Base-by-base conservation (phyloP, 2,888 invertebrate species). In the Prosapia bicincta region DNA sequence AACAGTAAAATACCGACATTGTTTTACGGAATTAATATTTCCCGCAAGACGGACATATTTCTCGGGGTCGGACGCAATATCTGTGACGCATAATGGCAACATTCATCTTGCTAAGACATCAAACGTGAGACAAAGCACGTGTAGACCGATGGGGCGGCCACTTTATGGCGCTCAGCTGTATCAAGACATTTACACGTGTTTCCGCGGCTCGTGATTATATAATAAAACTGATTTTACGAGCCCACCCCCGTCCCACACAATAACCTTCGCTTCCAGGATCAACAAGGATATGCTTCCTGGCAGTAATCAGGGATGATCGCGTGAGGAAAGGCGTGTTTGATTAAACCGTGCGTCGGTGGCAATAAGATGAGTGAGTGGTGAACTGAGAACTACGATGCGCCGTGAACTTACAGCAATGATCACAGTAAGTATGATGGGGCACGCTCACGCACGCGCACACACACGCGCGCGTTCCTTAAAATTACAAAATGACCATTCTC, bases 181-280 rank as follows among this genome's bases (percentile, higher is more conserved):
- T 54, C 54, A 54, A 54, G 54, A 54, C 54, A 54, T 54, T 54
- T 54, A 54, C 54, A 54, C 54, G 54, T 54, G 54, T 54, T 54
- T 20, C 54, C 54, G 54, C 13, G 54, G 54, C 20, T 20, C 54
- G 54, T 54, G 54, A 54, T 54, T 54, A 54, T 54, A 54, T 54
- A 54, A 54, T 54, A 54, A 54, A 54, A 54, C 20, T 54, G 54
- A 54, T 54, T 54, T 54, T 54, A 54, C 20, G 54, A n/a, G 20
- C 54, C n/a, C 54, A 54, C 54, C 54, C 54, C 54, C n/a, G 54
- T 20, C 20, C 13, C 54, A 20, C 54, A 20, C 54, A 54, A 54
- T 54, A 54, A 54, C 54, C 54, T 20, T 20, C 20, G 54, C 9
- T 54, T 54, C 54, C 3, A 20, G 54, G 54, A 54, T 54, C 54